phyloP scores from a whole-genome alignment of 1,140 invertebrate species.

The Papilio glaucus region DNA sequence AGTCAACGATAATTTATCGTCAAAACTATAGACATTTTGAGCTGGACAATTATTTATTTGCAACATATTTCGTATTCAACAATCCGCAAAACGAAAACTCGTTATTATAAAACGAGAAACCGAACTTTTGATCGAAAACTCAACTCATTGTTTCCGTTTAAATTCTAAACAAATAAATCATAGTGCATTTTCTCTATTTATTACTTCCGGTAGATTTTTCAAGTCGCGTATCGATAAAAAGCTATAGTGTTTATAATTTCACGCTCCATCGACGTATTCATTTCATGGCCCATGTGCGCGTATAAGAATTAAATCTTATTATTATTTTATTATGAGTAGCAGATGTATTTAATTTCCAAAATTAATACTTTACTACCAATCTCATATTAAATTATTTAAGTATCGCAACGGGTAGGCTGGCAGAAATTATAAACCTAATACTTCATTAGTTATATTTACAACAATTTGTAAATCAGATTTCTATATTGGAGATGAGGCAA shows the following conservation, averaged over 20 bases:
- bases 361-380: neutral
- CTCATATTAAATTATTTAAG: too few species aligned
- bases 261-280: neutral
- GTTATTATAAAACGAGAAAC: neutral
- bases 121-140: too few species aligned
- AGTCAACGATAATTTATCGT: too few species aligned
- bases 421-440: too few species aligned
- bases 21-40: too few species aligned
- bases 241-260: conserved; percentile 1
- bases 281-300: conserved; percentile 11
- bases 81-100: neutral
- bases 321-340: too few species aligned
- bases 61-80: neutral
- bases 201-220: conserved; percentile 20
- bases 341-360: neutral
- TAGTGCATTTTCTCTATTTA: neutral
- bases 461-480: too few species aligned
- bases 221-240: neutral
- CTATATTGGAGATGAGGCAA: too few species aligned
- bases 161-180: neutral
- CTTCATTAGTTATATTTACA: too few species aligned
- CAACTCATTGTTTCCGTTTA: neutral
- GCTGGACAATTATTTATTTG: too few species aligned
- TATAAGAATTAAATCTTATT: conserved; percentile 7
- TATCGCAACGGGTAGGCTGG: too few species aligned